Conservation (phyloP, 2,888 invertebrate species). For the Iselma pallidipennis region DNA sequence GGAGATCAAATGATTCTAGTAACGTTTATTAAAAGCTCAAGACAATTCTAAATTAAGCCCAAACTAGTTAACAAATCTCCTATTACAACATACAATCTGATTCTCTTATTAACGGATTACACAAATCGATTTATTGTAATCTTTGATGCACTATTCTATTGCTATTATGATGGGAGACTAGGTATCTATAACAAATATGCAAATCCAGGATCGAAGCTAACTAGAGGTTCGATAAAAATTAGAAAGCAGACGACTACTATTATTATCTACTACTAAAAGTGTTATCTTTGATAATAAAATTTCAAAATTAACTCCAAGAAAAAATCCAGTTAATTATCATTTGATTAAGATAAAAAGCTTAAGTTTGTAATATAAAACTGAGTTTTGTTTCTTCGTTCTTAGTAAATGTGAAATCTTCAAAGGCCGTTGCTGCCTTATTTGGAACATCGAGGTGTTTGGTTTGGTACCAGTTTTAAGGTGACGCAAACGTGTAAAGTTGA, state of each 20-base stretch:
- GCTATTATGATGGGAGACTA: no score
- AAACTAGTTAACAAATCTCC: background rate
- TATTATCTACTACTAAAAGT: no score
- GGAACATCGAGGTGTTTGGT: background rate
- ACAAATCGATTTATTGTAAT: background rate
- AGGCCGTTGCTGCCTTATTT: background rate
- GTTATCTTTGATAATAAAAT: no score
- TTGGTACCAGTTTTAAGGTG: background rate
- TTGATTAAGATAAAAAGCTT: no score
- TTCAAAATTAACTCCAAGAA: no score
- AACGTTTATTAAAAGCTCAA: background rate
- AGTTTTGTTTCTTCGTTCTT: background rate
- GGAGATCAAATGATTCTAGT: no score
- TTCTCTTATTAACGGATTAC: background rate
- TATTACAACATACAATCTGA: background rate
- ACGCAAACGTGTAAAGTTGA: conserved; percentile 5
- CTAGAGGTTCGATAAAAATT: no score
- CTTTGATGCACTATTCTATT: background rate
- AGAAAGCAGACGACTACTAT: no score
- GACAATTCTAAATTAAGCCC: background rate
- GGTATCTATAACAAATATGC: no score
- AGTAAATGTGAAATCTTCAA: background rate
- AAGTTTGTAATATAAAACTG: background rate
- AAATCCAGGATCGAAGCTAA: no score
- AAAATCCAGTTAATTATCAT: no score